Percentiles rank a stretch among this genome's conserved stretches.
Conservation (phyloP, 2,888 invertebrate species). For the Deilephila elpenor region DNA sequence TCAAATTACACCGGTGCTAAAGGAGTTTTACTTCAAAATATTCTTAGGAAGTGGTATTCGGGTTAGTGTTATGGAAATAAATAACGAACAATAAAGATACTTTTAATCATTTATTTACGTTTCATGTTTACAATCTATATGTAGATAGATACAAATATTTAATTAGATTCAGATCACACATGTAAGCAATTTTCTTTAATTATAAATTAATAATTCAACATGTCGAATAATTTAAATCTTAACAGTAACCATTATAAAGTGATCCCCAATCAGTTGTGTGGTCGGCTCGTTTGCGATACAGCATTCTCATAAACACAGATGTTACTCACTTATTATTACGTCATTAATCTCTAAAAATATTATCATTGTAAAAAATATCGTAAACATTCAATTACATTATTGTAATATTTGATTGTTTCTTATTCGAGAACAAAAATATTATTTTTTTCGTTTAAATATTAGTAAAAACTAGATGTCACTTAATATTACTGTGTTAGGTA, state of each 20-base stretch:
- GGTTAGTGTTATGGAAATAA: slow-evolving; percentile 50
- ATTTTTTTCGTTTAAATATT: slow-evolving; percentile 69
- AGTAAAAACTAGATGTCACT: slow-evolving; percentile 79
- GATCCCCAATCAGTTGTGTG: slow-evolving; percentile 72
- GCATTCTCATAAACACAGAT: slow-evolving; percentile 66
- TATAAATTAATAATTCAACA: slow-evolving; percentile 67
- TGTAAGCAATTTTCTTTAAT: slow-evolving; percentile 70
- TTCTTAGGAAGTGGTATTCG: neutral
- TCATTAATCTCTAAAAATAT: slow-evolving; percentile 66
- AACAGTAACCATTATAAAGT: slow-evolving; percentile 78
- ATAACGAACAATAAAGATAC: slow-evolving; percentile 70
- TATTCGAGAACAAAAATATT: slow-evolving; percentile 81
- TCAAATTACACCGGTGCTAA: neutral
- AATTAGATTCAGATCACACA: slow-evolving; percentile 82
- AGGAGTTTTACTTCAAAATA: too few species aligned
- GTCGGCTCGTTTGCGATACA: slow-evolving; percentile 54
- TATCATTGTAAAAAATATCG: slow-evolving; percentile 76
- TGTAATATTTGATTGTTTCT: slow-evolving; percentile 66
- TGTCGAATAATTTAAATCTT: slow-evolving; percentile 79
- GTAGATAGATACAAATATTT: slow-evolving; percentile 77
- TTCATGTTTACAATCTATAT: slow-evolving; percentile 82
- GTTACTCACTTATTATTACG: slow-evolving; percentile 62
- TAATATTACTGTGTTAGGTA: slow-evolving; percentile 71
- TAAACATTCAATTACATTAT: slow-evolving; percentile 77
- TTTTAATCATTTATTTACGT: slow-evolving; percentile 80